Conservation (phyloP, 1,140 invertebrate genomes). For the Sycophaga agraensis region DNA sequence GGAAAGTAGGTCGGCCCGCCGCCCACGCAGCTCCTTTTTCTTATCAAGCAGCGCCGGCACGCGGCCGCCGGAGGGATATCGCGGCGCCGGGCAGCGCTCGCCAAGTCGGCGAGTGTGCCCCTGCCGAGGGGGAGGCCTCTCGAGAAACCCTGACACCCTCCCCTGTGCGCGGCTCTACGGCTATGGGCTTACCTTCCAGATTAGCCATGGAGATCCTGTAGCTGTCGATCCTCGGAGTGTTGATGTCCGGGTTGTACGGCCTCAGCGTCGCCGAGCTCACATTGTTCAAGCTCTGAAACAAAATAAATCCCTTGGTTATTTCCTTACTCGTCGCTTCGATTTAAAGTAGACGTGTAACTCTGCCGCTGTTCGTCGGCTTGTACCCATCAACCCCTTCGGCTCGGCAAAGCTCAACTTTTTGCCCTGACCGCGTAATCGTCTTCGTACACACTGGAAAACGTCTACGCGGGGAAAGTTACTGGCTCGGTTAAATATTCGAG, state of each 20-base stretch:
- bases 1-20: constrained; percentile 4
- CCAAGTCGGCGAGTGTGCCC: background rate
- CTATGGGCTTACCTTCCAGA: constrained; percentile 67
- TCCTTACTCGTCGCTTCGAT: no score
- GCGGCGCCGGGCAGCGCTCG: background rate
- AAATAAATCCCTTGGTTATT: no score
- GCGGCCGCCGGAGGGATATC: no score
- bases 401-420: background rate
- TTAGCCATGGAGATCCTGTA: constrained; percentile 92
- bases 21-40: no score
- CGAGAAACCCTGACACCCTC: background rate
- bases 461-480: no score
- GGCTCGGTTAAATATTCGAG: no score
- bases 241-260: constrained; percentile 64
- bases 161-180: background rate
- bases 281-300: constrained; percentile 66
- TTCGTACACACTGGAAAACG: no score
- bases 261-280: constrained; percentile 60
- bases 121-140: background rate
- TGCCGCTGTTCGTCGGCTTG: no score
- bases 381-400: no score
- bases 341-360: no score
- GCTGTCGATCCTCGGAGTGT: constrained; percentile 75
- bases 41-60: no score
- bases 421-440: no score